A percentile compares a stretch with the other conserved stretches of the same genome.
phyloP scores from a whole-genome alignment of 2,113 vertebrate species.

The Clarias macrocephalus region DNA sequence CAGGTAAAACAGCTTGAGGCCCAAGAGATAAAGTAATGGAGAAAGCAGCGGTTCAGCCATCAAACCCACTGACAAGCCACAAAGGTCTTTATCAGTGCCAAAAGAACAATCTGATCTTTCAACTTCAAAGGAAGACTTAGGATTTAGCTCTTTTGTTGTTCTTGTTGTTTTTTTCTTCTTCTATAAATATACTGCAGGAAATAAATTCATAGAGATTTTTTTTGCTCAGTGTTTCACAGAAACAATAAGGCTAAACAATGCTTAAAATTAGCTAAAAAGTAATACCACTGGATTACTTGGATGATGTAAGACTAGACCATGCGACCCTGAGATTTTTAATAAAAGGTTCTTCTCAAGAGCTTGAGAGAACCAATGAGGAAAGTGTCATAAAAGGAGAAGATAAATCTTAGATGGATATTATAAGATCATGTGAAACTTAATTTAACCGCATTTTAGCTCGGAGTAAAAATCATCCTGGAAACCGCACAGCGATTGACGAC shows the following conservation, averaged over 20 bases:
- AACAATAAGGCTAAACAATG: not conserved
- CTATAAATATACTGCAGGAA: not conserved
- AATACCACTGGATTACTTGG: not conserved
- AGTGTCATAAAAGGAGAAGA: conserved; percentile 15
- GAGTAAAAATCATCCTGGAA: not conserved
- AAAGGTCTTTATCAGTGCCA: conserved; percentile 25
- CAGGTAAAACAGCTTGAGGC: conserved; percentile 68
- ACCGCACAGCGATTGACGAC: not conserved
- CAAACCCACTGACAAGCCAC: conserved; percentile 20
- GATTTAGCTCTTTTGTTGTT: not conserved
- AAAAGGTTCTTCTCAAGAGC: conserved; percentile 63
- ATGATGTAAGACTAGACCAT: conserved; percentile 53
- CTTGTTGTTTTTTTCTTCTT: too few species aligned
- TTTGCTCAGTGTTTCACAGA: not conserved
- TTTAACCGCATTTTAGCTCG: not conserved
- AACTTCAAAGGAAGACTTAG: not conserved
- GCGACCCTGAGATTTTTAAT: conserved; percentile 63
- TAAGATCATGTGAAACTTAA: too few species aligned
- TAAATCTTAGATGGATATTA: not conserved
- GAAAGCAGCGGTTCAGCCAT: conserved; percentile 54
- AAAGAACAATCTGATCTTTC: not conserved
- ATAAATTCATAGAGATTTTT: not conserved
- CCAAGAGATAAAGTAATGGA: conserved; percentile 71
- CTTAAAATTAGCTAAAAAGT: not conserved
- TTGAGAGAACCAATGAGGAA: conserved; percentile 42